A percentile compares a stretch with the other conserved stretches of the same genome.
These are phyloP conservation scores for Tautogolabrus adspersus DNA, from an alignment of 2,113 vertebrate genomes.

Conservation along the genomic window DNA sequence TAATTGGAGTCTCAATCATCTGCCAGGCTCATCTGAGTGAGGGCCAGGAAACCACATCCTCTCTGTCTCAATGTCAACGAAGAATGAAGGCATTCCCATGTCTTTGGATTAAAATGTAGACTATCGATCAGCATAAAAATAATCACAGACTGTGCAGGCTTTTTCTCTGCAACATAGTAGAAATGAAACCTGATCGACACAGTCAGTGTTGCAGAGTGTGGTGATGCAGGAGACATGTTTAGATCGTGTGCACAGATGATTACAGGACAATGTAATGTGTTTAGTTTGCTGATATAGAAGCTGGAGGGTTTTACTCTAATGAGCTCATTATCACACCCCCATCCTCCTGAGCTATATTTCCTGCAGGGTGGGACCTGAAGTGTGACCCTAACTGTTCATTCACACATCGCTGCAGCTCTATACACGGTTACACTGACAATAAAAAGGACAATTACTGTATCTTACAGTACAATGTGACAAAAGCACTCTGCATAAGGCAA, in stretches of 20 bases:
- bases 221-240: not conserved
- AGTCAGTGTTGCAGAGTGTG: not conserved
- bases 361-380: constrained; percentile 6
- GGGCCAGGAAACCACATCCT: constrained; percentile 6
- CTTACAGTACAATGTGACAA: not conserved
- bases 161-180: not conserved
- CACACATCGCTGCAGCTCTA: constrained; percentile 20
- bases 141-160: not conserved
- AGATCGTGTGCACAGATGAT: constrained; percentile 18
- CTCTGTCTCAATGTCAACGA: constrained; percentile 22
- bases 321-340: constrained; percentile 48
- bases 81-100: not conserved
- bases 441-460: not conserved
- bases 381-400: constrained; percentile 19
- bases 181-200: constrained; percentile 10
- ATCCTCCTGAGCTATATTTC: constrained; percentile 15
- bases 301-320: constrained; percentile 40
- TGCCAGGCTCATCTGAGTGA: constrained; percentile 10
- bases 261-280: constrained; percentile 26
- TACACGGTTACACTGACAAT: not conserved
- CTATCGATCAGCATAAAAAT: not conserved
- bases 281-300: constrained; percentile 20
- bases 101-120: not conserved
- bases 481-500: constrained; percentile 7
- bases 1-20: constrained; percentile 10